Conservation (phyloP, 2,797 vertebrate genomes). For the Cryptoblepharus egeriae region DNA sequence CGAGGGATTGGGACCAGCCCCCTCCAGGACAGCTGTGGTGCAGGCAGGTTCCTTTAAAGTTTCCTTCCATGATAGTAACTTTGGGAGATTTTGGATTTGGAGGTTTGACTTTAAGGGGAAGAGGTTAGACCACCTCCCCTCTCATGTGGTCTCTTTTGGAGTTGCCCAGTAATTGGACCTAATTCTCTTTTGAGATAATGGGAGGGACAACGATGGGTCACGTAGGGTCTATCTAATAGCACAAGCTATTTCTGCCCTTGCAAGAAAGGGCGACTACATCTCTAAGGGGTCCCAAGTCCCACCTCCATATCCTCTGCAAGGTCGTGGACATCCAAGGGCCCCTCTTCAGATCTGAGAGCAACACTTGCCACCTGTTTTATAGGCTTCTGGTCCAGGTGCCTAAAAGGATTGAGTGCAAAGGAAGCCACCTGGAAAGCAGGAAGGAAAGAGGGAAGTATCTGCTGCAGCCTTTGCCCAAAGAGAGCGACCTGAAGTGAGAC, state of each 20-base stretch:
- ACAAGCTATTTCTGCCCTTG: no score
- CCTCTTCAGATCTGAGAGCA: slow-evolving; percentile 36
- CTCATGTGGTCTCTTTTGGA: not conserved
- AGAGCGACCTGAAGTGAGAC: not conserved
- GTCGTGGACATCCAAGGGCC: slow-evolving; percentile 19
- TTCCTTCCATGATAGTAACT: no score
- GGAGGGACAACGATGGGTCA: no score
- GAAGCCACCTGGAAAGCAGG: slow-evolving; percentile 51
- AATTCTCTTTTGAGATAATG: not conserved
- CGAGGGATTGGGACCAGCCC: no score
- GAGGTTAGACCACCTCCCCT: no score
- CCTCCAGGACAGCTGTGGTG: no score
- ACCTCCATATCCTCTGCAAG: slow-evolving; percentile 60
- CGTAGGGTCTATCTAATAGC: no score
- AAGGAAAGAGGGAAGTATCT: not conserved
- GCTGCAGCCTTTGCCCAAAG: no score
- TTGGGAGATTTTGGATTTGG: no score
- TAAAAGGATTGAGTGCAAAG: slow-evolving; percentile 65
- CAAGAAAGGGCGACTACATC: no score
- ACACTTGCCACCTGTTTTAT: slow-evolving; percentile 52
- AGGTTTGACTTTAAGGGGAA: no score
- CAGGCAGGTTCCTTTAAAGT: not conserved
- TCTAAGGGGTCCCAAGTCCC: no score
- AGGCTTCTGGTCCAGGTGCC: slow-evolving; percentile 32
- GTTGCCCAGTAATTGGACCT: not conserved